Evolutionary conservation across 2,888 invertebrate genomes (phyloP).

Genomic region (Cheilosia vulpina): DNA sequence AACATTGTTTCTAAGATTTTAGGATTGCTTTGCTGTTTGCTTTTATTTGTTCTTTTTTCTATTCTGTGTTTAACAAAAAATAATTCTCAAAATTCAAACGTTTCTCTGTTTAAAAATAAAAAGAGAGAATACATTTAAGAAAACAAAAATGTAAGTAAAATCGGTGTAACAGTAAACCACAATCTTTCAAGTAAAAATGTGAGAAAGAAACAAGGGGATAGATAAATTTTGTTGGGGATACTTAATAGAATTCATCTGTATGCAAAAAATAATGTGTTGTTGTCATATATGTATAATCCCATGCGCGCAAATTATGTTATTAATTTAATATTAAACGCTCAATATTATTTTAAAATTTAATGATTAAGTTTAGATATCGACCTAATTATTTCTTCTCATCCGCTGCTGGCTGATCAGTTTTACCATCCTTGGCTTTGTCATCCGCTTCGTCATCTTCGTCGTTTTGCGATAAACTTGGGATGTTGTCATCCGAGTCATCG

Average conservation of each 20-base stretch:
- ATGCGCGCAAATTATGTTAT: constrained; percentile 71
- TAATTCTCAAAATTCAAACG: constrained; percentile 39
- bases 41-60: constrained; percentile 44
- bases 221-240: constrained; percentile 51
- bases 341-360: constrained; percentile 73
- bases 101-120: constrained; percentile 12
- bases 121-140: constrained; percentile 31
- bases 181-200: constrained; percentile 26
- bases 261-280: constrained; percentile 60
- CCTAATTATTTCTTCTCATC: constrained; percentile 65
- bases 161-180: constrained; percentile 17
- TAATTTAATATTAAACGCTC: constrained; percentile 72
- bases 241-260: constrained; percentile 43
- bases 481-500: constrained; percentile 90
- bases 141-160: constrained; percentile 35
- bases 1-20: constrained; percentile 18
- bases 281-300: constrained; percentile 51
- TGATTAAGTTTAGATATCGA: constrained; percentile 72
- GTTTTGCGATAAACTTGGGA: constrained; percentile 82
- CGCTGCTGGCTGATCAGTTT: constrained; percentile 65
- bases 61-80: constrained; percentile 43
- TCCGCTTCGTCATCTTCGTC: constrained; percentile 80
- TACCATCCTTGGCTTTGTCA: constrained; percentile 79
- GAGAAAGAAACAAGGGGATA: constrained; percentile 23
- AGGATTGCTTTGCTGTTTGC: constrained; percentile 44